Evolutionary conservation across 2,888 invertebrate species (phyloP).

Genomic region (Phragmatobia fuliginosa): DNA sequence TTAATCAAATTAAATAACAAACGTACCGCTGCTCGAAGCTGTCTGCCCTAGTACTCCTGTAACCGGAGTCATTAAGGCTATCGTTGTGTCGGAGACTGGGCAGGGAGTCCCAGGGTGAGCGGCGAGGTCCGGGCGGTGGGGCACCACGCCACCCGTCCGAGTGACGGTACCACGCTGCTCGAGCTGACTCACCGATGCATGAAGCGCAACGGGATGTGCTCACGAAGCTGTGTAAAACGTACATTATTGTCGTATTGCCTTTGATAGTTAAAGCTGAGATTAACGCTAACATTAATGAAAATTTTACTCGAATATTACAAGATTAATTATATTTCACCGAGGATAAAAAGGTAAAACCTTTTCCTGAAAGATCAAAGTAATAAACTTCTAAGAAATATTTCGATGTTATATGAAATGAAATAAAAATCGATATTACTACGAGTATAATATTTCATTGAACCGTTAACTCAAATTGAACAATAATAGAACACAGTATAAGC

Average conservation of each 20-base stretch:
- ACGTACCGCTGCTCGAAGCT: slow-evolving; percentile 94
- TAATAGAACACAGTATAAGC: slow-evolving; percentile 33
- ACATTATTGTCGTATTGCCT: slow-evolving; percentile 34
- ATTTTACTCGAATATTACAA: slow-evolving; percentile 16
- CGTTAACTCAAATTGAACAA: slow-evolving; percentile 33
- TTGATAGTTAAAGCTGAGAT: slow-evolving; percentile 32
- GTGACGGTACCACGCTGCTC: slow-evolving; percentile 96
- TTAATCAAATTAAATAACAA: slow-evolving; percentile 1
- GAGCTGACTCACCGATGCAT: slow-evolving; percentile 95
- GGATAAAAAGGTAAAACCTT: background rate
- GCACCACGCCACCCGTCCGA: slow-evolving; percentile 94
- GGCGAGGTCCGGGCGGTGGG: slow-evolving; percentile 87
- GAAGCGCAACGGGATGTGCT: slow-evolving; percentile 92
- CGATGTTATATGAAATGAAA: background rate
- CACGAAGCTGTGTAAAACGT: slow-evolving; percentile 75
- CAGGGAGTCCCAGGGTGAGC: slow-evolving; percentile 95
- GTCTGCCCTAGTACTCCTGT: slow-evolving; percentile 94
- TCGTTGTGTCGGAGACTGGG: slow-evolving; percentile 94
- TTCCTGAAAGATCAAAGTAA: slow-evolving; percentile 10
- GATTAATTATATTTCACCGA: slow-evolving; percentile 17
- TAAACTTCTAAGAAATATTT: background rate
- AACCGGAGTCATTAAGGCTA: slow-evolving; percentile 95
- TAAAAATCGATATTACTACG: background rate
- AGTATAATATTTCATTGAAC: slow-evolving; percentile 26
- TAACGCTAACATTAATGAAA: slow-evolving; percentile 20